phyloP scores from a whole-genome alignment of 92 coral and sea anemone species.

The Paramuricea clavata region DNA sequence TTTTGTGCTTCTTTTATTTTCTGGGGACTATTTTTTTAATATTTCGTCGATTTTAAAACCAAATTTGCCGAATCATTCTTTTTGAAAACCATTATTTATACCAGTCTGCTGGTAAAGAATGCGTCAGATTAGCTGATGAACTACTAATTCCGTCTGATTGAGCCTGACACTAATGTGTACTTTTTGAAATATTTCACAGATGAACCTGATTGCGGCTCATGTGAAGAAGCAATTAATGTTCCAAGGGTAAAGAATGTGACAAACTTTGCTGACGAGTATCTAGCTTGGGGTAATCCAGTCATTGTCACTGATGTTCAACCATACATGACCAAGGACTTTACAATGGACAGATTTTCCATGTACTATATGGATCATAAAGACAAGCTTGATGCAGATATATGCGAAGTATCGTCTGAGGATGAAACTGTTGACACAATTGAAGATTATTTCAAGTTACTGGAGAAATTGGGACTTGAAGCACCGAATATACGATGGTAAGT shows the following conservation, averaged over 20 bases:
- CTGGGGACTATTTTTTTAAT: too few relatives aligned
- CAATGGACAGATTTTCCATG: conserved; percentile 7
- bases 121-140: too few relatives aligned
- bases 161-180: too few relatives aligned
- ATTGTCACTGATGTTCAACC: conserved; percentile 46
- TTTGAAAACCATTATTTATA: too few relatives aligned
- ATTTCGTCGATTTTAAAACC: too few relatives aligned
- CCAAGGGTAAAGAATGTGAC: conserved; percentile 24
- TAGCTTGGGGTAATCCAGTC: conserved; percentile 32
- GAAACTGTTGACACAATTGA: conserved; percentile 23
- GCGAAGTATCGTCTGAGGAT: conserved; percentile 46
- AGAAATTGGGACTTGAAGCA: conserved; percentile 31
- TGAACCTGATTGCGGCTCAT: conserved; percentile 26
- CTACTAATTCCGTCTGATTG: too few relatives aligned
- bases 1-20: too few relatives aligned
- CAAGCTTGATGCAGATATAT: conserved; percentile 14
- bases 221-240: conserved; percentile 3
- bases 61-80: too few relatives aligned
- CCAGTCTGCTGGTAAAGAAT: too few relatives aligned
- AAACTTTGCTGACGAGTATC: conserved; percentile 17
- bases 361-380: neutral
- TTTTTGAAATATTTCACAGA: conserved; percentile 1
- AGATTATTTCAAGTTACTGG: conserved; percentile 16
- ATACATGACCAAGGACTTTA: neutral
- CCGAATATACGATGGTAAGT: conserved; percentile 40